Base-by-base conservation (phyloP, 2,797 vertebrate species). In the Chelon labrosus region DNA sequence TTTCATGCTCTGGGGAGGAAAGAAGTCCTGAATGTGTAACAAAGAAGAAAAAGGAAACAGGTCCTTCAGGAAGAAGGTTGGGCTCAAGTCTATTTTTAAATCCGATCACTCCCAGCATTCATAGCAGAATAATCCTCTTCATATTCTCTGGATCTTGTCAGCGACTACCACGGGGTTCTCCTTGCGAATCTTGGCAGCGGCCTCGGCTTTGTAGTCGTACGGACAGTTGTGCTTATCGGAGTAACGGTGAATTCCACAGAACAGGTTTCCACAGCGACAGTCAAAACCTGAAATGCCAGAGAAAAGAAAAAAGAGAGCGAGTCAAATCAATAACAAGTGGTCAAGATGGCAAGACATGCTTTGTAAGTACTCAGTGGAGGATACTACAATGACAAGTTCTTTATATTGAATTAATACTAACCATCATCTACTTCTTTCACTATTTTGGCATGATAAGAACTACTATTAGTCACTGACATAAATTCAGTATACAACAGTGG, bases 61-160 rank as follows among this genome's bases (percentile, higher is more conserved):
- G 84, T 90, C 89, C 87, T 91, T 92, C 72, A 60, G 64, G 61
- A 71, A 73, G 81, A 89, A 89, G 68, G 84, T 63, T 9, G 70
- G 70, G 86, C 77, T 88, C 67, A 72, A 91, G 90, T 94, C 90
- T 79, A 68, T 46, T 35, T 55, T 59, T 57, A 27, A 74, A 65
- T 58, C 68, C 4, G 47, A 80, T 73, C 19, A 50, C 64, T 85
- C 81, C 62, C 51, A 46, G 69, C 31, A 46, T 75, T 84, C 69
- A 87, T 68, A 73, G 82, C 85, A 82, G 80, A 81, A 76, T 31
- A 41, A 19, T 50, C 35, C 52, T 80, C 41, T 88, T 96, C 95
- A 97, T 96, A 97, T 95, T 94, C 96, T 97, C 94, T 97, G 96
- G 89, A 97, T 97, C 93, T 97, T 97, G 80, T 97, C 96, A 0